These are phyloP conservation scores for Brachionus manjavacas DNA, from an alignment of 1,140 invertebrate species.

Conservation along the genomic window DNA sequence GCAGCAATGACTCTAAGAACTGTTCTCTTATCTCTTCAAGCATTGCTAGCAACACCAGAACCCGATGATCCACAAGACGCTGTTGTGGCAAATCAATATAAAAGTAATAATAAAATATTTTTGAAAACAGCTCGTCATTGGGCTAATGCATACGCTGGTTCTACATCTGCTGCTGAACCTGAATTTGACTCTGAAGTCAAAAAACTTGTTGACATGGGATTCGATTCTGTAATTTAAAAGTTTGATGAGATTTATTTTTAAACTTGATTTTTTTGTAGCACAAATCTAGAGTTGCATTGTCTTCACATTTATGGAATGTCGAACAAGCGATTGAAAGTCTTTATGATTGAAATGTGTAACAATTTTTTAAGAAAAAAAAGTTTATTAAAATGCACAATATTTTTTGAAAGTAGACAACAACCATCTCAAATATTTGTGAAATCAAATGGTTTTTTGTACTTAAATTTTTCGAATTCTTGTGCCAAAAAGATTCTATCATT, in stretches of 20 bases:
- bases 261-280: neutral
- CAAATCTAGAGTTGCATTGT: constrained; percentile 38
- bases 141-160: constrained; percentile 83
- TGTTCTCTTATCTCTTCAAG: constrained; percentile 83
- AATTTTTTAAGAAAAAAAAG: neutral
- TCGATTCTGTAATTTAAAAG: constrained; percentile 32
- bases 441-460: neutral
- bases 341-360: constrained; percentile 1
- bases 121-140: constrained; percentile 83
- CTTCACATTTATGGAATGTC: constrained; percentile 41
- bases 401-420: neutral
- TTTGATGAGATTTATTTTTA: neutral
- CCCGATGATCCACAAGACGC: constrained; percentile 80
- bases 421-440: neutral
- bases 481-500: neutral
- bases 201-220: constrained; percentile 42
- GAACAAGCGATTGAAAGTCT: constrained; percentile 41
- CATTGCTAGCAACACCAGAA: constrained; percentile 82
- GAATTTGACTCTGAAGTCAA: constrained; percentile 29
- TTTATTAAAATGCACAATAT: neutral
- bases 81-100: constrained; percentile 93
- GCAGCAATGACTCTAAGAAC: constrained; percentile 96
- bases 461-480: neutral
- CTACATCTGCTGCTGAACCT: neutral
- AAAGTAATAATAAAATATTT: constrained; percentile 80